Evolutionary conservation across 2,888 invertebrate genomes (phyloP), one percentile per base, ranked within the genome.

Genomic region (Drosophila anomelani): DNA sequence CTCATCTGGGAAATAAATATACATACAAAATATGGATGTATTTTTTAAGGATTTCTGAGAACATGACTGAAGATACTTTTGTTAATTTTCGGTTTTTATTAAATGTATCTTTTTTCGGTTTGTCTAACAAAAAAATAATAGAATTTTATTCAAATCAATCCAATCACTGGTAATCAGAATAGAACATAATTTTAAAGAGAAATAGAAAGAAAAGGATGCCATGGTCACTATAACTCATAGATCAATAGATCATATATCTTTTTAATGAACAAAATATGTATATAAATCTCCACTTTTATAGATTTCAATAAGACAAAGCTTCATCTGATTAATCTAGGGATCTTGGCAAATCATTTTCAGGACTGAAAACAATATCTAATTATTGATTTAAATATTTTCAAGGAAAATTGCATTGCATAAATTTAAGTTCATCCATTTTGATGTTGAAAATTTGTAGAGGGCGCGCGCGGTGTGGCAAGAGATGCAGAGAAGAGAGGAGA

Each of bases 401-500:
- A 36, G 51, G 51, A 5, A 51, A 51, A 36, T 36, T 6, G 34
- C 34, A 36, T 53, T 36, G 36, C 36, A 53, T 53, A 23, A 36
- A 6, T 53, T 53, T 23, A 15, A 26, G 20, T 53, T 53, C 23
- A 53, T 23, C 34, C 20, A 53, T 53, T 53, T 36, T 36, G 36
- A 53, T 53, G 36, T 53, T 34, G 15, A 53, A 36, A 53, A 36
- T 23, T 36, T 53, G 4, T 53, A 36, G 34, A 10, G 51, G 20
- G 51, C 9, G 20, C 3, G 36, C 47, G 34, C 20, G 34, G 5
- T 20, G 51, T 17, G 4, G 34, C 34, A 5, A 20, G 34, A 23
- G 51, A 53, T 53, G 51, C 51, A 53, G 51, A 51, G 49, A 36
- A 53, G 51, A 53, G 51, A 36, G 51, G 51, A 53, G 51, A 53